Conservation (phyloP, 2,797 vertebrate genomes). For the Neosalanx taihuensis region DNA sequence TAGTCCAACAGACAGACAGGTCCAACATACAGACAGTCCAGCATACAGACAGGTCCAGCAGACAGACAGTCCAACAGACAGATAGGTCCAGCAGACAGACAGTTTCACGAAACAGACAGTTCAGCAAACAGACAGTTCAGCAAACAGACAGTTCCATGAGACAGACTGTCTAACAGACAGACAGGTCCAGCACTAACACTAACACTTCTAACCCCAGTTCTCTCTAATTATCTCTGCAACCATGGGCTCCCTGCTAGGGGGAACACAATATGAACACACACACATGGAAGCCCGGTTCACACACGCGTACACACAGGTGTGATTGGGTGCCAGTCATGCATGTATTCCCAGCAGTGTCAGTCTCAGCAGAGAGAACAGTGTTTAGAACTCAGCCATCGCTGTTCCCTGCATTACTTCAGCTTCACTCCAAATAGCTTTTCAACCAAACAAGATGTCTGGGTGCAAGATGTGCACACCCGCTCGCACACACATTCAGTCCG, state of each 20-base stretch:
- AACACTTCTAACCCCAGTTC: no score
- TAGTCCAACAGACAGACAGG: neutral
- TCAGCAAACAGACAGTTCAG: no score
- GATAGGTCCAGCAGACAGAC: no score
- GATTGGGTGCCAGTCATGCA: neutral
- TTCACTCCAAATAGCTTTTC: neutral
- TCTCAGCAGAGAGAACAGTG: conserved; percentile 1
- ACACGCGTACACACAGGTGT: conserved; percentile 2
- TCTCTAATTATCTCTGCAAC: neutral
- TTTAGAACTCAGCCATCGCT: neutral
- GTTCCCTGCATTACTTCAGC: neutral
- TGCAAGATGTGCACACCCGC: neutral
- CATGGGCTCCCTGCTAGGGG: neutral
- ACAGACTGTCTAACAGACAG: no score
- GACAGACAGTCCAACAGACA: no score
- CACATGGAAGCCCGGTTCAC: neutral
- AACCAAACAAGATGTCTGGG: neutral
- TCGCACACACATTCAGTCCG: neutral
- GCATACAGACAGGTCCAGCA: no score
- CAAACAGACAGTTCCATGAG: no score
- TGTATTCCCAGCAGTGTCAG: neutral
- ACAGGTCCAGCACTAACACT: no score
- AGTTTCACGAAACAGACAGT: neutral
- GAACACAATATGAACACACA: neutral
- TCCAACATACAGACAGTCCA: no score